These are phyloP conservation scores for Otocyon megalotis DNA, from an alignment of 2,113 vertebrate species.

Conservation along the genomic window DNA sequence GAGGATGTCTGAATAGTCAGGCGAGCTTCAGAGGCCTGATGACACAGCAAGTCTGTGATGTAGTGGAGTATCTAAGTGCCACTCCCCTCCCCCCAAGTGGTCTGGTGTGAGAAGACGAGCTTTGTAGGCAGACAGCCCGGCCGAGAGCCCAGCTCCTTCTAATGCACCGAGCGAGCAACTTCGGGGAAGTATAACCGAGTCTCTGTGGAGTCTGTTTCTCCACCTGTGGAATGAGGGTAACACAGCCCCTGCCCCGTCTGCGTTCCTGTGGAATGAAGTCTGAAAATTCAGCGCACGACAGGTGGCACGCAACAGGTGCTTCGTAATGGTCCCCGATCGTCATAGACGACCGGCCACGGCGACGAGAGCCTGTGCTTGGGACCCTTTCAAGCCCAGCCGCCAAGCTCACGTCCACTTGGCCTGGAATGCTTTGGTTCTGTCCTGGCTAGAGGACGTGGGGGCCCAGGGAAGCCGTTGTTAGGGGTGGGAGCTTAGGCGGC, in stretches of 20 bases:
- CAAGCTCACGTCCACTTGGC: rapidly evolving
- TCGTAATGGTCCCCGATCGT: rapidly evolving
- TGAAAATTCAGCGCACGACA: background rate
- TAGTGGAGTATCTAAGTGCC: background rate
- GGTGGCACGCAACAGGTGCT: rapidly evolving
- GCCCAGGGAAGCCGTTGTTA: background rate
- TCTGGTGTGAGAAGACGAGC: background rate
- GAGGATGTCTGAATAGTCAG: background rate
- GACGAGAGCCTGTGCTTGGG: background rate
- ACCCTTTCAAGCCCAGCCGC: too few relatives aligned
- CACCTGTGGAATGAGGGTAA: background rate
- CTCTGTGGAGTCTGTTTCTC: background rate
- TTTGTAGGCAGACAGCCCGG: background rate
- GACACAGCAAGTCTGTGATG: background rate
- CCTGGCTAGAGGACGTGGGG: too few relatives aligned
- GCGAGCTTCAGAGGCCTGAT: rapidly evolving
- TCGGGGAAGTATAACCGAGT: too few relatives aligned
- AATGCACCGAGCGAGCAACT: background rate
- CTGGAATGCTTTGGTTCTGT: background rate
- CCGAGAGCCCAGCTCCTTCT: background rate
- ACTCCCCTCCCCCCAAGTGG: background rate
- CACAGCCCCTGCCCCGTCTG: rapidly evolving
- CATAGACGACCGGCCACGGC: background rate
- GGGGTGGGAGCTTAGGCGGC: background rate
- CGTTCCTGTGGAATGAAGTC: background rate